Percentiles rank a stretch among this genome's conserved stretches.
phyloP scores from a whole-genome alignment of 53 echinoderm and acorn worm species.

The Crossaster papposus region DNA sequence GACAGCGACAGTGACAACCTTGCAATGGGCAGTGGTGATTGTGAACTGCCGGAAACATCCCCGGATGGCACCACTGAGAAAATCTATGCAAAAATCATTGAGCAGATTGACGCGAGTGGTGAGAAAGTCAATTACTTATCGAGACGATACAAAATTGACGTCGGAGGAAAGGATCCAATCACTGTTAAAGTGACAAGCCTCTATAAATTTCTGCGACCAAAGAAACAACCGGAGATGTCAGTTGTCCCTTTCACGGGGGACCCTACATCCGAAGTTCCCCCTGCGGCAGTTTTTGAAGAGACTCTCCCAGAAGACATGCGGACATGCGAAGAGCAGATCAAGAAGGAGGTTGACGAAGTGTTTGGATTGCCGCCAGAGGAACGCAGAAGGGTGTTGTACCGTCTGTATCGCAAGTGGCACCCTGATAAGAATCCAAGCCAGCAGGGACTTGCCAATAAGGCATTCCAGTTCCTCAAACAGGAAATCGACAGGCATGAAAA shows the following conservation, averaged over 20 bases:
- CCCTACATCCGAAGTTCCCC: conserved; percentile 3
- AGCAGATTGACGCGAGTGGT: conserved; percentile 19
- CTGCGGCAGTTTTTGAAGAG: not conserved
- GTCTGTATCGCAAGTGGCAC: conserved; percentile 76
- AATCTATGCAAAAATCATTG: conserved; percentile 58
- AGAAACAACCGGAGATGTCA: not conserved
- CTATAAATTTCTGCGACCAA: conserved; percentile 49
- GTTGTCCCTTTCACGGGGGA: conserved; percentile 16
- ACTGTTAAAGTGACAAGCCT: conserved; percentile 43
- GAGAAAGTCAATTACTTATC: not conserved
- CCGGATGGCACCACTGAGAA: conserved; percentile 8
- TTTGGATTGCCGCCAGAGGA: conserved; percentile 60
- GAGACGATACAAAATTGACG: conserved; percentile 44
- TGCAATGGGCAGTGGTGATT: not conserved
- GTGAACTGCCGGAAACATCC: not conserved
- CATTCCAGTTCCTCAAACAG: conserved; percentile 67
- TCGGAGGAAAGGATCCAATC: conserved; percentile 36
- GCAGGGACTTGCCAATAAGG: conserved; percentile 51
- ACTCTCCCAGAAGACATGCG: conserved; percentile 22
- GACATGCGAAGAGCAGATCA: conserved; percentile 30
- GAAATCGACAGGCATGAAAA: conserved; percentile 56
- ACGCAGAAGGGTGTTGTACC: conserved; percentile 53
- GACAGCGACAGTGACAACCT: not conserved
- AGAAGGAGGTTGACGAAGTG: conserved; percentile 44
- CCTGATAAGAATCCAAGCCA: conserved; percentile 72